These are phyloP conservation scores for Zelostemma sp. DNA, from an alignment of 1,140 invertebrate species.

Conservation along the genomic window DNA sequence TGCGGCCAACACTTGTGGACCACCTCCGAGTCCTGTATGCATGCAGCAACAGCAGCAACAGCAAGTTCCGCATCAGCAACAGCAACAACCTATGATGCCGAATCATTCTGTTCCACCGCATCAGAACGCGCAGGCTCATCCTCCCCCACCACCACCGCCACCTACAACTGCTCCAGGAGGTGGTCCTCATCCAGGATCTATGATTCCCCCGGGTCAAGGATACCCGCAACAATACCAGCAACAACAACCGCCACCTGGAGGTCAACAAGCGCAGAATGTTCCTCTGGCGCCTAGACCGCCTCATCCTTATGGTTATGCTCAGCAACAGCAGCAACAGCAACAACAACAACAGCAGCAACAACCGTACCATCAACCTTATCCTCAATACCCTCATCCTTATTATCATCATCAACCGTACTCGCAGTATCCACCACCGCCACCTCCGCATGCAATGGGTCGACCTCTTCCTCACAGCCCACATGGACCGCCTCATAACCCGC, in stretches of 20 bases:
- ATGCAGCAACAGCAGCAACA: slow-evolving; percentile 48
- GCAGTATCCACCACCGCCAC: slow-evolving; percentile 74
- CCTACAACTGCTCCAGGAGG: slow-evolving; percentile 38
- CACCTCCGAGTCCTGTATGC: slow-evolving; percentile 48
- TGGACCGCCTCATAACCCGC: slow-evolving; percentile 57
- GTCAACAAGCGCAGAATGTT: slow-evolving; percentile 70
- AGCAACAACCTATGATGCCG: slow-evolving; percentile 58
- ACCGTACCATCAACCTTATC: slow-evolving; percentile 74
- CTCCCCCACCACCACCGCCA: slow-evolving; percentile 55
- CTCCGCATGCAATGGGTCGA: slow-evolving; percentile 69
- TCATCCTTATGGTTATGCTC: slow-evolving; percentile 75
- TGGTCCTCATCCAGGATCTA: slow-evolving; percentile 59
- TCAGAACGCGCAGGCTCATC: slow-evolving; percentile 51
- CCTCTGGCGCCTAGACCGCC: slow-evolving; percentile 71
- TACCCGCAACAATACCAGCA: slow-evolving; percentile 63
- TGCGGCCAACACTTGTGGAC: slow-evolving; percentile 49
- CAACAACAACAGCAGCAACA: slow-evolving; percentile 71
- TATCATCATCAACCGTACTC: slow-evolving; percentile 75
- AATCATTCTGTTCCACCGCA: slow-evolving; percentile 63
- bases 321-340: too few species aligned
- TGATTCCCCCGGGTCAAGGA: slow-evolving; percentile 71
- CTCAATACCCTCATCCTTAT: slow-evolving; percentile 73
- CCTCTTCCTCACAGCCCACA: slow-evolving; percentile 67
- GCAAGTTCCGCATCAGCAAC: slow-evolving; percentile 53
- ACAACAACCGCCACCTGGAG: slow-evolving; percentile 42